A percentile compares a stretch with the other conserved stretches of the same genome.
These are phyloP conservation scores for Philereme vetulata DNA, from an alignment of 2,888 invertebrate species.

Conservation along the genomic window DNA sequence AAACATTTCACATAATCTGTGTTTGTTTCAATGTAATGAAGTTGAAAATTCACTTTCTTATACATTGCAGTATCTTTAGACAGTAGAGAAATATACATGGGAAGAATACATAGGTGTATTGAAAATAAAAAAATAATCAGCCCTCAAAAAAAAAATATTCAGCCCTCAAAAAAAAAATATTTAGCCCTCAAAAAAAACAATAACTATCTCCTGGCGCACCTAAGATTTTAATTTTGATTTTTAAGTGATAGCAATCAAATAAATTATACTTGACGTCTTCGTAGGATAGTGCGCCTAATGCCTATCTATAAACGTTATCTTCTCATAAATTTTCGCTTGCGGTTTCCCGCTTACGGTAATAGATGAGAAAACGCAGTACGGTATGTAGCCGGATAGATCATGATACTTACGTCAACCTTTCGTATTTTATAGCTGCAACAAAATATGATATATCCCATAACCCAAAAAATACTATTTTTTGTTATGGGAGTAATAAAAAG, in stretches of 20 bases:
- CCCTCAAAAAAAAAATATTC: no score
- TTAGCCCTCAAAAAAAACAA: no score
- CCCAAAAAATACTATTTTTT: constrained; percentile 39
- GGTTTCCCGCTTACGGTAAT: constrained; percentile 5
- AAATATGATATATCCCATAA: constrained; percentile 38
- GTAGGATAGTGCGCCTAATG: constrained; percentile 1
- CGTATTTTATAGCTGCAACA: constrained; percentile 38
- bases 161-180: no score
- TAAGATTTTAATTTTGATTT: background rate
- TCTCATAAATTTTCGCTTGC: background rate
- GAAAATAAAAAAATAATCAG: no score
- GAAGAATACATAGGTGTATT: no score
- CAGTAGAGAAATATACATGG: no score
- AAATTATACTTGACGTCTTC: background rate
- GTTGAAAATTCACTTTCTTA: no score
- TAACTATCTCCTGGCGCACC: background rate
- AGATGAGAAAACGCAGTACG: constrained; percentile 1
- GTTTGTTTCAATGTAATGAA: no score
- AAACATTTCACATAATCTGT: no score
- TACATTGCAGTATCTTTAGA: no score
- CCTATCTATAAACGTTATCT: constrained; percentile 4
- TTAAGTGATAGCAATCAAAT: no score
- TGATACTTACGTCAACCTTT: constrained; percentile 24
- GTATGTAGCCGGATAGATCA: constrained; percentile 11
- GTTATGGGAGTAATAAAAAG: constrained; percentile 41